Evolutionary conservation across 2,797 vertebrate genomes (phyloP).

Genomic region (Nannoperca obscura): DNA sequence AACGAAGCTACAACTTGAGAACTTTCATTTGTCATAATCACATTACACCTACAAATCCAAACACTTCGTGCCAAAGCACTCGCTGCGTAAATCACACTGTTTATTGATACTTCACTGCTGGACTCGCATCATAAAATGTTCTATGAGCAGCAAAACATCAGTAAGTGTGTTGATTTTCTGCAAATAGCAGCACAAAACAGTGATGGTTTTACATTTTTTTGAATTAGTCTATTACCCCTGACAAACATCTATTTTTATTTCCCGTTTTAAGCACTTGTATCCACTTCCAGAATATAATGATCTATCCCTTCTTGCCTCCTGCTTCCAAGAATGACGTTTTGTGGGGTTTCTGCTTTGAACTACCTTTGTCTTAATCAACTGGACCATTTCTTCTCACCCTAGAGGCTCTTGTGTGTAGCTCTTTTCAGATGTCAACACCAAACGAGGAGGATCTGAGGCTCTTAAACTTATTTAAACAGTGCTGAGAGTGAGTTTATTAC

Average conservation of each 20-base stretch:
- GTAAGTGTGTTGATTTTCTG: constrained; percentile 20
- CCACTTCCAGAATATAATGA: constrained; percentile 26
- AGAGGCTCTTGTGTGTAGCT: constrained; percentile 37
- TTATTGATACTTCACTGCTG: constrained; percentile 56
- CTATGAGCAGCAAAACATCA: constrained; percentile 34
- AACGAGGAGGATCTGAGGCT: constrained; percentile 57
- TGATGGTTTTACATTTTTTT: constrained; percentile 32
- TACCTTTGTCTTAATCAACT: constrained; percentile 47
- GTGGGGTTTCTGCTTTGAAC: constrained; percentile 43
- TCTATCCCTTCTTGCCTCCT: constrained; percentile 8
- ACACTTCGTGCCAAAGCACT: not conserved
- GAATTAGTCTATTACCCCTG: constrained; percentile 20
- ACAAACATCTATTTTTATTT: not conserved
- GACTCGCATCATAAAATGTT: constrained; percentile 13
- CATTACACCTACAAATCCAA: constrained; percentile 43
- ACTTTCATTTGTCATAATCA: constrained; percentile 53
- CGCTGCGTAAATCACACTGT: constrained; percentile 36
- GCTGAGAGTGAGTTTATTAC: constrained; percentile 59
- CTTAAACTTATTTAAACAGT: constrained; percentile 77
- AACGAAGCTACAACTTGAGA: constrained; percentile 29
- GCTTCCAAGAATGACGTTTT: constrained; percentile 29
- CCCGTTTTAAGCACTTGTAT: constrained; percentile 12
- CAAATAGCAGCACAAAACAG: constrained; percentile 7
- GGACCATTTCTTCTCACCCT: constrained; percentile 33
- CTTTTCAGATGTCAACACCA: constrained; percentile 60